Conservation (phyloP, 2,797 vertebrate species). For the Lophotriccus pileatus region DNA sequence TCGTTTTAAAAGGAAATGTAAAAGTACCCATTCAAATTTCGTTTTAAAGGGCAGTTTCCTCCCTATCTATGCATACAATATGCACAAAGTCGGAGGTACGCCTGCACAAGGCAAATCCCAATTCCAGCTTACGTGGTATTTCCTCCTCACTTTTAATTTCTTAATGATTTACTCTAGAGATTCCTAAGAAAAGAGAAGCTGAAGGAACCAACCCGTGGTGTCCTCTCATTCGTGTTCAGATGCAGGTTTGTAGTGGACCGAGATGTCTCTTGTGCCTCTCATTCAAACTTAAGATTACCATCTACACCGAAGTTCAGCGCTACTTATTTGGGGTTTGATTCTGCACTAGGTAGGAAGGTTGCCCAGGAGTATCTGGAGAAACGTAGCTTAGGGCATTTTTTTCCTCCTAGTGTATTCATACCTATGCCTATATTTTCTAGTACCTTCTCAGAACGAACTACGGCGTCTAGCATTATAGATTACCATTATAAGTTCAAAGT, state of each 20-base stretch:
- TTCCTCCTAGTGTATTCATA: neutral
- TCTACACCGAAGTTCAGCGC: neutral
- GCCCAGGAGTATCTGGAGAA: neutral
- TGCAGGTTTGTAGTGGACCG: neutral
- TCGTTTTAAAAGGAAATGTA: neutral
- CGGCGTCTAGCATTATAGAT: neutral
- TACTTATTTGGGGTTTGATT: neutral
- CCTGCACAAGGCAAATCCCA: neutral
- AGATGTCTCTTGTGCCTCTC: neutral
- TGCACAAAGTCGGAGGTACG: neutral
- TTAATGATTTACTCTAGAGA: neutral
- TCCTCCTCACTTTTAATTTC: neutral
- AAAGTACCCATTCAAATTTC: neutral
- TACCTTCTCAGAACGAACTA: neutral
- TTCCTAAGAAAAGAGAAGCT: neutral
- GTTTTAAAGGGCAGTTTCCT: neutral
- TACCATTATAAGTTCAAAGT: neutral
- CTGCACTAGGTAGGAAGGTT: neutral
- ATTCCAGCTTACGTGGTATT: neutral
- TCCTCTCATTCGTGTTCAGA: neutral
- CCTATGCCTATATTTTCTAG: neutral
- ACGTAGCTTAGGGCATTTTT: neutral
- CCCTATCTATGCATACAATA: fast-evolving
- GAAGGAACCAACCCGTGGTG: neutral
- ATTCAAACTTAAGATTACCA: neutral